phyloP scores from a whole-genome alignment of 2,888 invertebrate genomes.

The Mythimna loreyi region DNA sequence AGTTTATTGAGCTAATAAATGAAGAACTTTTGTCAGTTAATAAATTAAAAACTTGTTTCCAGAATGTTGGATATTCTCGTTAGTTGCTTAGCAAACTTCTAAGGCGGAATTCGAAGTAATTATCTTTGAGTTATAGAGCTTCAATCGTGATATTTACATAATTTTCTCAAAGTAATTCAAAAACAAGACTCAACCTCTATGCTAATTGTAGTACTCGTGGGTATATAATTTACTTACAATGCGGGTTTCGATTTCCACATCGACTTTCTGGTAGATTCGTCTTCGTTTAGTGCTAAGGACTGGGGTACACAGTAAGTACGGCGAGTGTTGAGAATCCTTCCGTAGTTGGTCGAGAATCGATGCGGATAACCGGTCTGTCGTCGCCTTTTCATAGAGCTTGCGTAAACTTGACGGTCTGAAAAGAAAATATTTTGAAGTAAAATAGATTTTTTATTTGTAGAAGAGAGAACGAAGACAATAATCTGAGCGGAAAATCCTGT shows the following conservation, averaged over 20 bases:
- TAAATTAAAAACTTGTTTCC: conserved; percentile 13
- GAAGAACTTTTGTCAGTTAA: conserved; percentile 12
- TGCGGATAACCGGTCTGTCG: conserved; percentile 92
- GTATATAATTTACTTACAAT: conserved; percentile 92
- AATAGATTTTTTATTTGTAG: background rate
- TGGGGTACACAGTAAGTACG: conserved; percentile 95
- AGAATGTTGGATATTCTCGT: conserved; percentile 2
- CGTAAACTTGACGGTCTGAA: conserved; percentile 93
- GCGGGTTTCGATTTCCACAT: conserved; percentile 96
- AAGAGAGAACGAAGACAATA: conserved; percentile 1
- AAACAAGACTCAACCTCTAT: conserved; percentile 7
- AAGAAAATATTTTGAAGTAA: conserved; percentile 40
- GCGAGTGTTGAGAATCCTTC: conserved; percentile 91
- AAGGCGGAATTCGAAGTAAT: conserved; percentile 3
- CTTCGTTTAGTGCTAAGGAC: conserved; percentile 94
- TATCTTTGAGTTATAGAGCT: background rate
- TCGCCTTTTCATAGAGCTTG: conserved; percentile 95
- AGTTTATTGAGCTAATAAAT: conserved; percentile 18
- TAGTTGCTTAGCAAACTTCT: conserved; percentile 1
- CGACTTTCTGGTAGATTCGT: conserved; percentile 92
- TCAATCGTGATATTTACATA: conserved; percentile 28
- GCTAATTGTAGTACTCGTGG: conserved; percentile 24
- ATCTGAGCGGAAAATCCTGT: conserved; percentile 6
- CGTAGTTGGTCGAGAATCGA: conserved; percentile 92
- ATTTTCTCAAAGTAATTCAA: conserved; percentile 28